These are phyloP conservation scores for Artibeus jamaicensis DNA, from an alignment of 2,797 vertebrate genomes.

Conservation along the genomic window DNA sequence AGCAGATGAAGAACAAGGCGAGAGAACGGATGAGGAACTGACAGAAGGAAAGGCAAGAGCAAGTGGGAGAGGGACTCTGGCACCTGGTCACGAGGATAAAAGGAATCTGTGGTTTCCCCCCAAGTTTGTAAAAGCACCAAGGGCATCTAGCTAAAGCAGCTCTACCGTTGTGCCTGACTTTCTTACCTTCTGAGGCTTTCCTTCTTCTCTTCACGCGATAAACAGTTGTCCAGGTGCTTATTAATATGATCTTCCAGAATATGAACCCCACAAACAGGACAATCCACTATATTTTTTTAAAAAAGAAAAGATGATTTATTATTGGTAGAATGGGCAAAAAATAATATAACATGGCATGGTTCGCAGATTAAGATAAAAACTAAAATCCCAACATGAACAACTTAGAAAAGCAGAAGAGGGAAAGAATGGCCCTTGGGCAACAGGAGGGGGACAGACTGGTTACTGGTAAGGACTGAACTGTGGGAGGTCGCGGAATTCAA, in stretches of 20 bases:
- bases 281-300: constrained; percentile 87
- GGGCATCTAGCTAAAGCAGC: rapidly evolving
- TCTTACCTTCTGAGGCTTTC: constrained; percentile 92
- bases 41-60: neutral
- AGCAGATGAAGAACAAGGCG: neutral
- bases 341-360: neutral
- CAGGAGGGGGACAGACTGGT: neutral
- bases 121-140: neutral
- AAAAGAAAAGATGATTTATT: neutral
- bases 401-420: neutral
- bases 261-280: constrained; percentile 92
- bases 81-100: neutral
- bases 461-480: neutral
- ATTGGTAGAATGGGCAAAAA: neutral
- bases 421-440: neutral
- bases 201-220: constrained; percentile 91
- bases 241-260: constrained; percentile 91
- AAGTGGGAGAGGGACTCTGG: neutral
- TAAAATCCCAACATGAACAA: neutral
- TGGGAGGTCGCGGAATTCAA: neutral
- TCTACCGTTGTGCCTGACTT: neutral
- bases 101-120: neutral
- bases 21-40: neutral
- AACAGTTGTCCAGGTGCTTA: constrained; percentile 93
- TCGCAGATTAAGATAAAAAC: neutral